Base-by-base conservation (phyloP, 2,888 invertebrate genomes). In the Ennomos erosarius region DNA sequence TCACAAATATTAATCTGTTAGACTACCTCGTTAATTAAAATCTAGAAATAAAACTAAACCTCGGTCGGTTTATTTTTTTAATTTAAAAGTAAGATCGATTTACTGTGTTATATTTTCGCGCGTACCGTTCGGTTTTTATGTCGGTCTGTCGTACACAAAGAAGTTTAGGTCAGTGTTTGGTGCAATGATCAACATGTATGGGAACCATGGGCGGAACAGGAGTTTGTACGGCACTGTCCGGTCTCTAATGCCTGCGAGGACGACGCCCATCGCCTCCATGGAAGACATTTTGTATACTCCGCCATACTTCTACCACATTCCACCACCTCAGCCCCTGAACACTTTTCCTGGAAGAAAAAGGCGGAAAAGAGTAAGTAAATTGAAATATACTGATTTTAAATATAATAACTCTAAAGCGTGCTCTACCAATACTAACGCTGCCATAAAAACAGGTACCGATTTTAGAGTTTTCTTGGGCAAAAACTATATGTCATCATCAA, bases 311-410 rank as follows among this genome's bases (percentile, higher is more conserved):
- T 91, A 88, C 76, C 92, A 91, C 66, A 80, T 90, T 48, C 90
- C 90, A 59, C 90, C 90, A 6, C 87, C 84, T 43, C 88, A 87
- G 66, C 81, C 88, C 10, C 66, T 89, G 53, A 90, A 88, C 73
- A 92, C 92, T 10, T 91, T 85, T 72, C 92, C 92, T 83, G 89
- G 88, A 64, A 88, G 91, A 59, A 91, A 91, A 59, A 85, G 87
- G 69, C 84, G 89, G 43, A 92, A 91, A 81, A 76, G 84, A 85
- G 92, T 92, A 80, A 69, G 74, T 67, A 47, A 10, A 33, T 3
- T 5, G n/a, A n/a, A n/a, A n/a, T n/a, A n/a, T n/a, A n/a, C n/a
- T n/a, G 5, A 10, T 6, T 40, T 40, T 26, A 26, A 5, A 43
- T n/a, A 10, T 10, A 36, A 12, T 10, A 36, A 9, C 36, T n/a